Base-by-base conservation (phyloP, 2,888 invertebrate species). In the Oligia fasciuncula region DNA sequence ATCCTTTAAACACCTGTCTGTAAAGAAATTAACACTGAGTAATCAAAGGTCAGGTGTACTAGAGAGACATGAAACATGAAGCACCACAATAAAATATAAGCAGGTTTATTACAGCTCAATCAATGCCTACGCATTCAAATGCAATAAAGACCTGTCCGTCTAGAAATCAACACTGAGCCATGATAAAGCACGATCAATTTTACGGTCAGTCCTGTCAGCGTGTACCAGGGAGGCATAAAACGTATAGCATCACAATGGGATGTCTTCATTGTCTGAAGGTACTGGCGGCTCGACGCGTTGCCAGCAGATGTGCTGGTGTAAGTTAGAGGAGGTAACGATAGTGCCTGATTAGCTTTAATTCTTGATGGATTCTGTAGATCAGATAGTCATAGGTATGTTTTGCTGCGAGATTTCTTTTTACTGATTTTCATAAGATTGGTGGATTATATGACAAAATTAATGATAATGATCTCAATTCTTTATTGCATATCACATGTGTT, bases 201-300 rank as follows among this genome's bases (percentile, higher is more conserved):
- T 86, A 89, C 79, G 89, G 89, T 89, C 89, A 90, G 79, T 81
- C 77, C 77, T 85, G 84, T 81, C 83, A 87, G 85, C 82, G 81
- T 84, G 76, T 78, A 90, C 90, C 85, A 87, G 87, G 87, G 83
- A 89, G 86, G 90, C 90, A 92, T 94, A 92, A 93, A 95, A 94
- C 92, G 93, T 94, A 95, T 94, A 91, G 91, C 92, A 93, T 94
- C 91, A 95, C 95, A 95, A 95, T 95, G 92, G 92, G 92, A 92
- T 91, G 93, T 93, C 94, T 94, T 94, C 94, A 95, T 96, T 96
- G 95, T 95, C 95, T 94, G 94, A 94, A 94, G 93, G 92, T 91
- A 92, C 90, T 90, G 90, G 89, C 91, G 91, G 90, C 92, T 91
- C 90, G 91, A 92, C 91, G 93, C 92, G 92, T 92, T 94, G 94